These are phyloP conservation scores for Oreamnos americanus DNA, from an alignment of 2,113 vertebrate species.

Conservation along the genomic window DNA sequence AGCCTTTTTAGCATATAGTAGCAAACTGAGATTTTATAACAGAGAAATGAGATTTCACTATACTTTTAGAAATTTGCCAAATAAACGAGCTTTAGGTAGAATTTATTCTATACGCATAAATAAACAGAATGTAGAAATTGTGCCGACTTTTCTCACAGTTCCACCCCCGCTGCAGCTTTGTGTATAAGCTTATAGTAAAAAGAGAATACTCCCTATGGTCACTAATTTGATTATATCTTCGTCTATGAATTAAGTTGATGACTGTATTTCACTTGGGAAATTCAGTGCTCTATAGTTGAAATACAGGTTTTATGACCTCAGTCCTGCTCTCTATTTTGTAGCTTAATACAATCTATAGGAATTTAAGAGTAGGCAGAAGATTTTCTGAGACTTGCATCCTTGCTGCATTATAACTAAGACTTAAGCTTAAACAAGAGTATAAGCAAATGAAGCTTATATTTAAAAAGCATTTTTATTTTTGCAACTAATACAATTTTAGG, in stretches of 20 bases:
- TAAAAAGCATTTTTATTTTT: neutral
- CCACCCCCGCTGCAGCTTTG: neutral
- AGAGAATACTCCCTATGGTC: neutral
- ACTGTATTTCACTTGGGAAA: constrained; percentile 34
- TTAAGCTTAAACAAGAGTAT: neutral
- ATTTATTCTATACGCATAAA: neutral
- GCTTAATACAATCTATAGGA: constrained; percentile 35
- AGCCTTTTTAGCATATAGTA: neutral
- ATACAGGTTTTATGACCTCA: constrained; percentile 51
- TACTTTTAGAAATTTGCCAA: constrained; percentile 41
- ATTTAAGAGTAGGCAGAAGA: neutral
- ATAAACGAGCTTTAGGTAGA: neutral
- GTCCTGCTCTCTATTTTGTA: constrained; percentile 45
- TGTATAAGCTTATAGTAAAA: neutral
- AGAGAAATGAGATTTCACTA: neutral
- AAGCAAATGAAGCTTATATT: neutral
- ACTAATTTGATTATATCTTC: constrained; percentile 44
- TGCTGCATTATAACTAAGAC: constrained; percentile 1
- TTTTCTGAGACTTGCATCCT: neutral
- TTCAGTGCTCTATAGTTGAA: constrained; percentile 16
- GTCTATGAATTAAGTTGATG: constrained; percentile 28
- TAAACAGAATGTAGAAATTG: constrained; percentile 8
- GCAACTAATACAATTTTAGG: neutral
- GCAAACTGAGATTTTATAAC: constrained; percentile 14
- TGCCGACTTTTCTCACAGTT: neutral